A percentile compares a stretch with the other conserved stretches of the same genome.
These are phyloP conservation scores for Helogale parvula DNA, from an alignment of 2,113 vertebrate genomes.

Conservation along the genomic window DNA sequence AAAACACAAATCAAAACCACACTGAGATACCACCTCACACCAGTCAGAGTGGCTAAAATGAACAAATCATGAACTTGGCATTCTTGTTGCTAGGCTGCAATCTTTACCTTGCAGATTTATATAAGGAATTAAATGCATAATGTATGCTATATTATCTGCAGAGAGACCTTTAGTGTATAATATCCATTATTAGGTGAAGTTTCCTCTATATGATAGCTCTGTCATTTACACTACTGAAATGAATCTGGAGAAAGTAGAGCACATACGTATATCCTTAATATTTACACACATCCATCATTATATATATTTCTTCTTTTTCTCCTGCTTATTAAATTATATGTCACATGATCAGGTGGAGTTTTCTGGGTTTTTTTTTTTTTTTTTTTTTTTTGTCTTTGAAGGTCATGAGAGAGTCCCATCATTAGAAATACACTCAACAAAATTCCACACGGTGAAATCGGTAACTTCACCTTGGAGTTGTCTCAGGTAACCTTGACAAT, in stretches of 20 bases:
- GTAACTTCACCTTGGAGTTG: background rate
- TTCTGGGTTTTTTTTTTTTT: background rate
- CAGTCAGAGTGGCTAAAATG: no score
- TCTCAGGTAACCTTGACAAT: background rate
- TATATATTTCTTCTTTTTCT: conserved; percentile 83
- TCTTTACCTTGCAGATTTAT: background rate
- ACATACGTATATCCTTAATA: background rate
- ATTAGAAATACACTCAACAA: background rate
- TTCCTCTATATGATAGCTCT: background rate
- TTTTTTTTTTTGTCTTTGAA: background rate
- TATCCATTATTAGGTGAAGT: background rate
- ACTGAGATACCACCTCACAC: no score
- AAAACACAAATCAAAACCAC: no score
- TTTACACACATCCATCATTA: background rate
- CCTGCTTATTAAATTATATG: conserved; percentile 59
- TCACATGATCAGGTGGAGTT: background rate
- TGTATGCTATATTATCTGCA: background rate
- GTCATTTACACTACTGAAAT: background rate
- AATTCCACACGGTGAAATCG: background rate
- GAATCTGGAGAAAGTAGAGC: background rate
- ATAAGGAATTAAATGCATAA: background rate
- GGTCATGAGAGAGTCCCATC: background rate
- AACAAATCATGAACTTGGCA: background rate
- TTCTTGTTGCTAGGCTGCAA: background rate
- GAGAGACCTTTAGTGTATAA: background rate